These are phyloP conservation scores for Lerema accius DNA, from an alignment of 1,140 invertebrate genomes.

Conservation along the genomic window DNA sequence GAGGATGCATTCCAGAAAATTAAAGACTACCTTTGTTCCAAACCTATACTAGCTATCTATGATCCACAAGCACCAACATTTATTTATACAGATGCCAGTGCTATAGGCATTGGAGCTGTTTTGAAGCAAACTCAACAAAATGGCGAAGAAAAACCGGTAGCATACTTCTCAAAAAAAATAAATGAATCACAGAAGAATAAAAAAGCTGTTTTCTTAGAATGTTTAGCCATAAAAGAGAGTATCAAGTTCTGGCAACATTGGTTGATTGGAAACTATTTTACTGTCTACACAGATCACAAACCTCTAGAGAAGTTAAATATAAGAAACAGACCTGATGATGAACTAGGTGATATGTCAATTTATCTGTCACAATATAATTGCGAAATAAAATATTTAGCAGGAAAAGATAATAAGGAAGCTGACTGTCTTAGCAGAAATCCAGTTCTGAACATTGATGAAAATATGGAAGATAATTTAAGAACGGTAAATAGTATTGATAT, in stretches of 20 bases:
- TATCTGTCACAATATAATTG: conserved; percentile 18
- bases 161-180: conserved; percentile 20
- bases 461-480: conserved; percentile 15
- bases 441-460: not conserved
- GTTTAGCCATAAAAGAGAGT: conserved; percentile 20
- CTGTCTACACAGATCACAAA: conserved; percentile 23
- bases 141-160: conserved; percentile 8
- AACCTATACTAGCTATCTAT: conserved; percentile 14
- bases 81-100: conserved; percentile 22
- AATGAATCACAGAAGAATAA: conserved; percentile 14
- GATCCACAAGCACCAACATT: conserved; percentile 6
- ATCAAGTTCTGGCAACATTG: conserved; percentile 30
- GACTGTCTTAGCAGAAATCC: conserved; percentile 10
- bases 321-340: conserved; percentile 4
- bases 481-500: conserved; percentile 14
- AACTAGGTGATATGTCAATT: conserved; percentile 13
- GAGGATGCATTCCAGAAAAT: conserved; percentile 24
- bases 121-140: conserved; percentile 5
- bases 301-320: conserved; percentile 24
- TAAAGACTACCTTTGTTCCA: conserved; percentile 7
- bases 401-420: conserved; percentile 11
- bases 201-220: conserved; percentile 27
- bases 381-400: conserved; percentile 16
- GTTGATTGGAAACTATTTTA: conserved; percentile 25
- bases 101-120: conserved; percentile 9